phyloP scores from a whole-genome alignment of 1,140 invertebrate genomes.

The Drosophila trapezifrons region DNA sequence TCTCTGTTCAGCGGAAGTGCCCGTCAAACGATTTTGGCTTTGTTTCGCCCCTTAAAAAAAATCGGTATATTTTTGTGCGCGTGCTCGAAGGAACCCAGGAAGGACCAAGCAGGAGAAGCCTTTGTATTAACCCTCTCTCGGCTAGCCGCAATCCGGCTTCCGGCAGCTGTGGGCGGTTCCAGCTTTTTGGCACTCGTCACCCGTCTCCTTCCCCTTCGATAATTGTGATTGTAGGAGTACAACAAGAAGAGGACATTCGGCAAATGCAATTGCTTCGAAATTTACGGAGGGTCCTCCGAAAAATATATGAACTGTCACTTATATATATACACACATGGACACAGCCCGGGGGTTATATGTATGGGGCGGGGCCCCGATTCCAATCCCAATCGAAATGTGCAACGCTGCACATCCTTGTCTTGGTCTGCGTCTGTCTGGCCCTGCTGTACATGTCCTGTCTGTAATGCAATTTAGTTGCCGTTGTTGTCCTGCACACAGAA shows the following conservation, averaged over 20 bases:
- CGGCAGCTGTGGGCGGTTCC: constrained; percentile 82
- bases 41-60: constrained; percentile 40
- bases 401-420: constrained; percentile 76
- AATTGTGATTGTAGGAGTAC: constrained; percentile 45
- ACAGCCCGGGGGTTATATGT: constrained; percentile 1
- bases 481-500: constrained; percentile 51
- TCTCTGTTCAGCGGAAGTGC: constrained; percentile 49
- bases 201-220: constrained; percentile 20
- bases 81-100: constrained; percentile 37
- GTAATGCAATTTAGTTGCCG: constrained; percentile 82
- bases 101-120: constrained; percentile 9
- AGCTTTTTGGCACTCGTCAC: constrained; percentile 58
- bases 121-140: constrained; percentile 51
- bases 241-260: constrained; percentile 29
- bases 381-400: constrained; percentile 76
- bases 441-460: constrained; percentile 48
- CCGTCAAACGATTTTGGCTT: constrained; percentile 65
- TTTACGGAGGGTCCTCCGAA: constrained; percentile 57
- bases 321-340: constrained; percentile 1
- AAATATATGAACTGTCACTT: constrained; percentile 65
- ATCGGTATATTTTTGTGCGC: constrained; percentile 39
- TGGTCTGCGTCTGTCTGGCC: constrained; percentile 22
- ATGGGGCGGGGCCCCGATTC: constrained; percentile 33
- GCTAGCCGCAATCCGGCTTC: constrained; percentile 56
- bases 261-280: constrained; percentile 66